These are phyloP conservation scores for Pelochelys cantorii DNA, from an alignment of 2,797 vertebrate species.

Conservation along the genomic window DNA sequence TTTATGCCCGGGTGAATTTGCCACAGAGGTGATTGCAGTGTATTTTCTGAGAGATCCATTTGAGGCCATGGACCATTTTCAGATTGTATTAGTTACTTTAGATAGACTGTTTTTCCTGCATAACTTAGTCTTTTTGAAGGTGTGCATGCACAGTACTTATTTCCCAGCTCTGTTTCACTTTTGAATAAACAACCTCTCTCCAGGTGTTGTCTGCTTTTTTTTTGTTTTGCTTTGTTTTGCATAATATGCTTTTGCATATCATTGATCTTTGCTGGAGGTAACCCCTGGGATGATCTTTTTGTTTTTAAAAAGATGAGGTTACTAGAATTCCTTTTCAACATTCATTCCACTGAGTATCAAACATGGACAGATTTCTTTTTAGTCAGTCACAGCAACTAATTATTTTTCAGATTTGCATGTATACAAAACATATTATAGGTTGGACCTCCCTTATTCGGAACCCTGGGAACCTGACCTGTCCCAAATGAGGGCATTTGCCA, in stretches of 20 bases:
- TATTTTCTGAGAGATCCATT: background rate
- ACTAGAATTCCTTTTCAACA: background rate
- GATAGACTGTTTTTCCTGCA: background rate
- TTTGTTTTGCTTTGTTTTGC: background rate
- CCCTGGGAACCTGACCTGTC: too few species aligned
- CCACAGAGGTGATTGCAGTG: too few species aligned
- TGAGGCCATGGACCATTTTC: background rate
- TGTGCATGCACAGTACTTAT: background rate
- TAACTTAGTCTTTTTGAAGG: background rate
- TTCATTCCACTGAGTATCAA: background rate
- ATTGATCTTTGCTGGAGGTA: background rate
- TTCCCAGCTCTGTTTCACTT: background rate
- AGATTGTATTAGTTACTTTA: background rate
- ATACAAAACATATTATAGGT: background rate
- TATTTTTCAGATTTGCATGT: background rate
- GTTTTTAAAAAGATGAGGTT: background rate
- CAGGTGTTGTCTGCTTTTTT: background rate
- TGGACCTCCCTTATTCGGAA: too few species aligned
- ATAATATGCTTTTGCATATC: background rate
- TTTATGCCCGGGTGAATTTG: background rate
- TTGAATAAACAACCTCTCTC: background rate
- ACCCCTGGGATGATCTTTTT: background rate
- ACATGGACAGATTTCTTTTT: background rate
- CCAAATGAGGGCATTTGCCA: too few species aligned
- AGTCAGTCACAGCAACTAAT: fast-evolving